Evolutionary conservation across 2,113 vertebrate genomes (phyloP).

Genomic region (Limnothrissa miodon): DNA sequence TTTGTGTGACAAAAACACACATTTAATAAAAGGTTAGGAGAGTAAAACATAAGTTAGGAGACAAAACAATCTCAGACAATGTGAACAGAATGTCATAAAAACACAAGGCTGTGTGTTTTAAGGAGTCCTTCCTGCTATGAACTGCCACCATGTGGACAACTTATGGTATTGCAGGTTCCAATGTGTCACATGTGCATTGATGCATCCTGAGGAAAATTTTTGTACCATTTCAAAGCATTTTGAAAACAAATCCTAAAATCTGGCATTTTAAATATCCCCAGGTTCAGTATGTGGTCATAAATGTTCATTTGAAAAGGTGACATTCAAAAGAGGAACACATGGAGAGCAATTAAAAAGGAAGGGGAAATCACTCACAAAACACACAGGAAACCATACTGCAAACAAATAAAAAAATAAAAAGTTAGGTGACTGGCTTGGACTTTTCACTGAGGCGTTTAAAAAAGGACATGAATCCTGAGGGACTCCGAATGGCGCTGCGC

Average conservation of each 20-base stretch:
- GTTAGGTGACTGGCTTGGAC: conserved; percentile 38
- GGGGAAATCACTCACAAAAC: not conserved
- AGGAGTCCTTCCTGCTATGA: conserved; percentile 17
- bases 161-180: not conserved
- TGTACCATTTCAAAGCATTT: not conserved
- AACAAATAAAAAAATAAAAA: not conserved
- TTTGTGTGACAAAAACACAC: conserved; percentile 12
- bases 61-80: not conserved
- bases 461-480: conserved; percentile 61
- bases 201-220: not conserved
- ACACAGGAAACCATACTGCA: not conserved
- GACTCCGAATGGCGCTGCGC: conserved; percentile 27
- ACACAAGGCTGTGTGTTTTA: not conserved
- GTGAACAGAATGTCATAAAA: not conserved
- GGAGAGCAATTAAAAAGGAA: not conserved
- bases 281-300: not conserved
- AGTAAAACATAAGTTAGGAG: not conserved
- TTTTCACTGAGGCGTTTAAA: conserved; percentile 67
- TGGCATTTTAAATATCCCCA: not conserved
- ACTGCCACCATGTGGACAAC: conserved; percentile 58
- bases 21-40: not conserved
- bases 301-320: not conserved
- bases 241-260: not conserved
- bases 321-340: not conserved
- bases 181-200: not conserved